Percentiles rank a stretch among this genome's conserved stretches.
Conservation (phyloP, 2,113 vertebrate species). For the Phyllopteryx taeniolatus region DNA sequence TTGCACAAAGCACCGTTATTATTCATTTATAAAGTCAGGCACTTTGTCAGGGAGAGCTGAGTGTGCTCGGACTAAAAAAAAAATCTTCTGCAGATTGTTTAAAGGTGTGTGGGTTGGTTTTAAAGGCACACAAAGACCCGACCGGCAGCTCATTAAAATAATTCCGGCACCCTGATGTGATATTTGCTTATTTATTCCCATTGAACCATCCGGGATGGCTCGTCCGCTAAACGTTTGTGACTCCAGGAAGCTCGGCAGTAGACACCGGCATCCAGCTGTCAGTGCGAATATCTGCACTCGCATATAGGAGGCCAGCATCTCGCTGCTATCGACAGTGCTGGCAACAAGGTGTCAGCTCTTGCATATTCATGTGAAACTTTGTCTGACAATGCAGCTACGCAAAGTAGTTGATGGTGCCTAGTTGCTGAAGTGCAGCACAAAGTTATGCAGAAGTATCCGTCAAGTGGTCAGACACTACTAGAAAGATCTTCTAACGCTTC, state of each 20-base stretch:
- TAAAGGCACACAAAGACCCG: slow-evolving; percentile 16
- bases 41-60: background rate
- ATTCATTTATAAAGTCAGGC: background rate
- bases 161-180: slow-evolving; percentile 43
- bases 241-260: slow-evolving; percentile 5
- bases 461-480: background rate
- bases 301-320: slow-evolving; percentile 3
- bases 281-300: slow-evolving; percentile 19
- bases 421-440: slow-evolving; percentile 41
- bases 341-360: slow-evolving; percentile 45
- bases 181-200: slow-evolving; percentile 36
- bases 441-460: slow-evolving; percentile 10
- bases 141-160: slow-evolving; percentile 55
- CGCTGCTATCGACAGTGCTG: slow-evolving; percentile 24
- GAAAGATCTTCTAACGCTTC: slow-evolving; percentile 31
- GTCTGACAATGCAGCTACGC: slow-evolving; percentile 43
- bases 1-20: background rate
- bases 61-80: background rate
- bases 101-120: slow-evolving; percentile 7
- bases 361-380: slow-evolving; percentile 29
- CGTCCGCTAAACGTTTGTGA: slow-evolving; percentile 15
- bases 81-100: background rate
- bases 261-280: slow-evolving; percentile 34
- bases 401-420: slow-evolving; percentile 26
- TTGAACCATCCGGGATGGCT: background rate